A percentile compares a stretch with the other conserved stretches of the same genome.
Conservation (phyloP, 2,888 invertebrate species). For the Escarpia spicata region DNA sequence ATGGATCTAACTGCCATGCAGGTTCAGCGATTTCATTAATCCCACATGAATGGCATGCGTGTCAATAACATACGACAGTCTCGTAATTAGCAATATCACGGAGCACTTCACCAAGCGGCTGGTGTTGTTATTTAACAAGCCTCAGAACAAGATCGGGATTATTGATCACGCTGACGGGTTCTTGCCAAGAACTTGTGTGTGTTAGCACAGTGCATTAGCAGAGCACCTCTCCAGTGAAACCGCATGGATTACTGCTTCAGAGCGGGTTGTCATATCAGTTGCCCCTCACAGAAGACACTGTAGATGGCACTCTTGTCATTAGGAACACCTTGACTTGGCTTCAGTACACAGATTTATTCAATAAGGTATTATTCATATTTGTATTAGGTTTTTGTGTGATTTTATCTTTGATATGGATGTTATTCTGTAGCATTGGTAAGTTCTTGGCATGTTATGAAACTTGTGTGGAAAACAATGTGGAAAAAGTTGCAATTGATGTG, state of each 20-base stretch:
- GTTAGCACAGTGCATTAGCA: not conserved
- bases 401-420: not conserved
- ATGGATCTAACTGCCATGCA: not conserved
- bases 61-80: not conserved
- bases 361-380: not conserved
- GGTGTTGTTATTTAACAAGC: slow-evolving; percentile 7
- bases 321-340: not conserved
- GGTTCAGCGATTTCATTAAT: not conserved
- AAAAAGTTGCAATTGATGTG: too few species aligned
- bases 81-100: slow-evolving; percentile 1
- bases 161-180: not conserved
- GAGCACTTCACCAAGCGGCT: not conserved
- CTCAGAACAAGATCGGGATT: not conserved
- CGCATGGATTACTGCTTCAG: not conserved
- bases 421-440: not conserved
- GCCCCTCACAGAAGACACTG: not conserved
- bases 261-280: not conserved
- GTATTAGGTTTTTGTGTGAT: not conserved
- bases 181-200: not conserved
- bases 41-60: not conserved
- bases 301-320: not conserved
- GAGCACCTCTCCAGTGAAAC: not conserved
- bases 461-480: not conserved
- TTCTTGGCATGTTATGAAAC: not conserved
- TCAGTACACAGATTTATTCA: not conserved